Evolutionary conservation across 2,113 vertebrate species (phyloP), one percentile per base, ranked within the genome.

Genomic region (Neolamprologus cancellatus): DNA sequence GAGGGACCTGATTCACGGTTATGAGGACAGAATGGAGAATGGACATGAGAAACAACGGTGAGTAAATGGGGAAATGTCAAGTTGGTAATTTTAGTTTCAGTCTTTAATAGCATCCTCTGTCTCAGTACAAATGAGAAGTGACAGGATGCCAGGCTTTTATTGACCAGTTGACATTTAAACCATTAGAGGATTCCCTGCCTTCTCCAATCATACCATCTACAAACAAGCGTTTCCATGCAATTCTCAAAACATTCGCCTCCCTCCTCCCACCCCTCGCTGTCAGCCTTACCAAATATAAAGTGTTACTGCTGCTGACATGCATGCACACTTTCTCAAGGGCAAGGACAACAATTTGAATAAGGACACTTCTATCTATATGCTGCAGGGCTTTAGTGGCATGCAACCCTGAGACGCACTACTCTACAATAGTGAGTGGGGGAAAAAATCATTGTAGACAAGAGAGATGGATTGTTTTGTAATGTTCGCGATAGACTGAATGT

Each of bases 161-260:
- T 95, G 95, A 96, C 93, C 91, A 88, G 87, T 86, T 95, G 95
- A 93, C 94, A 96, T 96, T 96, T 94, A 94, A 94, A 91, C 93
- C 91, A 90, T 91, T 85, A 83, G 87, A 93, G 86, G 87, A 91
- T 91, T 91, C 87, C 81, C 86, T 71, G 69, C 82, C 90, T 85
- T 85, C 84, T 91, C 87, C 87, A 94, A 93, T 93, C 89, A 91
- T 69, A 78, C 84, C 82, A 32, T 87, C 80, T 8, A 78, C 88
- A 94, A 94, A 94, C 91, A 92, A 90, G 91, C 55, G 48, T 84
- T 86, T 84, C 81, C 6, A 23, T 71, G 30, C 84, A 71, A 88
- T 92, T 90, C 79, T 93, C 86, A 78, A 90, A 89, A 87, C 90
- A 84, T 36, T 17, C 13, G 3, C 8, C 76, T 52, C 52, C 23